These are phyloP conservation scores for Leptinotarsa peninsularis DNA, from an alignment of 2,888 invertebrate species.

Conservation along the genomic window DNA sequence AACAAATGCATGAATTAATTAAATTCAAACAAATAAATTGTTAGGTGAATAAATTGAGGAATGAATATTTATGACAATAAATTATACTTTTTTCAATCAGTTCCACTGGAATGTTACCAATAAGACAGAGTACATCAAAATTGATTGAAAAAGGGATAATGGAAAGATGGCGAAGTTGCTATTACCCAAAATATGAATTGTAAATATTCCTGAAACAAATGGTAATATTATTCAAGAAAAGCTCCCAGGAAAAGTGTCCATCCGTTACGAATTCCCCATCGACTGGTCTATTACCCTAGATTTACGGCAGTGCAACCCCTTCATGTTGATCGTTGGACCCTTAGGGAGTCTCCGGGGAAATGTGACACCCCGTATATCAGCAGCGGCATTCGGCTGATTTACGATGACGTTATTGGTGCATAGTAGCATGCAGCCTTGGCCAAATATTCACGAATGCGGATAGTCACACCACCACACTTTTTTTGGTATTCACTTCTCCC, in stretches of 20 bases:
- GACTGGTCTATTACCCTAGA: slow-evolving; percentile 16
- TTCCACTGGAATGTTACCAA: too few species aligned
- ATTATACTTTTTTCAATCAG: too few species aligned
- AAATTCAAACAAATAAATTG: too few species aligned
- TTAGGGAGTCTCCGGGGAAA: not conserved
- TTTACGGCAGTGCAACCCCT: not conserved
- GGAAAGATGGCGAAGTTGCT: too few species aligned
- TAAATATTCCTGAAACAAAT: too few species aligned
- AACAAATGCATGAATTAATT: too few species aligned
- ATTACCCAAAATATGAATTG: not conserved
- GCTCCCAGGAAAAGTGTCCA: not conserved
- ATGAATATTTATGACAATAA: too few species aligned
- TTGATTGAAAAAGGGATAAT: too few species aligned
- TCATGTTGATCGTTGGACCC: not conserved
- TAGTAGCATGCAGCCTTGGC: slow-evolving; percentile 36
- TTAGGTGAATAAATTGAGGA: too few species aligned
- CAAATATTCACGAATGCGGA: slow-evolving; percentile 34
- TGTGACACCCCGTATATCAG: slow-evolving; percentile 32
- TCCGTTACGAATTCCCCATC: slow-evolving; percentile 22
- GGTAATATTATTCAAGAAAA: not conserved
- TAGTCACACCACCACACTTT: slow-evolving; percentile 33
- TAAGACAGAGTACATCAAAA: too few species aligned
- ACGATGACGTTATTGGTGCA: slow-evolving; percentile 37
- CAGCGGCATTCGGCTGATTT: slow-evolving; percentile 36
- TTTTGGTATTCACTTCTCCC: slow-evolving; percentile 20